Evolutionary conservation across 2,113 vertebrate genomes (phyloP).

Genomic region (Diphyllodes magnificus): DNA sequence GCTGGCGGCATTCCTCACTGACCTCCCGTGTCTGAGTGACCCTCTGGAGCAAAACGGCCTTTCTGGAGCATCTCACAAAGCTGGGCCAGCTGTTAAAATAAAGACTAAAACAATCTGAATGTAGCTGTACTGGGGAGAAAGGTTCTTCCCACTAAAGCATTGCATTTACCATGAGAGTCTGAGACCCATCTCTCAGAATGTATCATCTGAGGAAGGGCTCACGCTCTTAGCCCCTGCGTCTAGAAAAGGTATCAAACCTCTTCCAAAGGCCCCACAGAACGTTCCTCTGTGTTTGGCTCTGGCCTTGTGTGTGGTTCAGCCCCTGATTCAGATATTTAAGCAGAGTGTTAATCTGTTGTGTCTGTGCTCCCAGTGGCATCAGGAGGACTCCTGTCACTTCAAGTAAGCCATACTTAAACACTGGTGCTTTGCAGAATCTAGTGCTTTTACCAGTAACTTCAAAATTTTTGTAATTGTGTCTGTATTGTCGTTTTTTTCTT

Average conservation of each 20-base stretch:
- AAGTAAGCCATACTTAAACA: not conserved
- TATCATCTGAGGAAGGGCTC: fast-evolving
- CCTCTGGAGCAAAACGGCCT: not conserved
- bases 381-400: not conserved
- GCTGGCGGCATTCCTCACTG: fast-evolving
- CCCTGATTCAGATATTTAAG: not conserved
- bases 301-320: not conserved
- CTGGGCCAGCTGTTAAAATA: not conserved
- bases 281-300: not conserved
- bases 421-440: not conserved
- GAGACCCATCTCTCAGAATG: not conserved
- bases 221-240: not conserved
- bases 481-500: not conserved
- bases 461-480: not conserved
- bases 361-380: not conserved
- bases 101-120: not conserved
- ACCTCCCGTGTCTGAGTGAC: fast-evolving
- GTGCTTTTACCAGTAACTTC: not conserved
- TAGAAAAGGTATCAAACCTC: not conserved
- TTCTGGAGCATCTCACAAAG: not conserved
- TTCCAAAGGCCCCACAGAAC: fast-evolving
- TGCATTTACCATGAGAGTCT: fast-evolving
- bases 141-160: not conserved
- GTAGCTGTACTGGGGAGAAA: not conserved
- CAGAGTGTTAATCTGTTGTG: not conserved